Percentiles rank a stretch among this genome's conserved stretches.
These are phyloP conservation scores for Scolopax bukidnonensis DNA, from an alignment of 2,797 vertebrate genomes.

Conservation along the genomic window DNA sequence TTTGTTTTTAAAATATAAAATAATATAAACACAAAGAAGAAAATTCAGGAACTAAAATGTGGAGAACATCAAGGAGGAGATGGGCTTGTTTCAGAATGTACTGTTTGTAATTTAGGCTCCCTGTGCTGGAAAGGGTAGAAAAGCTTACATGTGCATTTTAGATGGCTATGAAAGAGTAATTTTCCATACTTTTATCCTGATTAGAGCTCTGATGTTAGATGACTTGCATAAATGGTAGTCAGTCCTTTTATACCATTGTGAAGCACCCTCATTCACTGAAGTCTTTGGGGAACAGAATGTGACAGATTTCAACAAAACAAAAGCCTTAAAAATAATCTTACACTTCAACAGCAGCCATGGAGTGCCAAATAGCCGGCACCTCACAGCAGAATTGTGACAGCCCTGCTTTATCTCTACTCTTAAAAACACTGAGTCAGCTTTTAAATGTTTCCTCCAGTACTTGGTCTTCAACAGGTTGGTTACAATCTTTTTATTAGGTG, in stretches of 20 bases:
- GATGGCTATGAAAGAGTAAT: neutral
- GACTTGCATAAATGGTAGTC: neutral
- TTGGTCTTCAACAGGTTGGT: neutral
- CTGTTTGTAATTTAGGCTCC: neutral
- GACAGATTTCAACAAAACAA: neutral
- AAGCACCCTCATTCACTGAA: neutral
- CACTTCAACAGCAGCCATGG: rapidly evolving
- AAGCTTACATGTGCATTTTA: neutral
- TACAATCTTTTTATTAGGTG: neutral
- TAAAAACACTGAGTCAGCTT: neutral
- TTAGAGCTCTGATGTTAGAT: neutral
- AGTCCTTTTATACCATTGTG: neutral
- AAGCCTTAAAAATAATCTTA: neutral
- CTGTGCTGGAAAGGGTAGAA: neutral
- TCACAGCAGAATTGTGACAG: neutral
- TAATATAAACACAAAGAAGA: neutral
- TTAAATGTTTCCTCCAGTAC: neutral
- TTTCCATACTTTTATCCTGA: neutral
- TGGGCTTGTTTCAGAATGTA: neutral
- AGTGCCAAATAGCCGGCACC: too few relatives aligned
- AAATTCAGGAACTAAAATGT: neutral
- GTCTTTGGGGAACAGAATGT: neutral
- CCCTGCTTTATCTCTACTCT: neutral
- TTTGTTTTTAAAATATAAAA: neutral
- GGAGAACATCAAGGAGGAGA: neutral